These are phyloP conservation scores for Papilio gigon DNA, from an alignment of 2,888 invertebrate genomes.

Conservation along the genomic window DNA sequence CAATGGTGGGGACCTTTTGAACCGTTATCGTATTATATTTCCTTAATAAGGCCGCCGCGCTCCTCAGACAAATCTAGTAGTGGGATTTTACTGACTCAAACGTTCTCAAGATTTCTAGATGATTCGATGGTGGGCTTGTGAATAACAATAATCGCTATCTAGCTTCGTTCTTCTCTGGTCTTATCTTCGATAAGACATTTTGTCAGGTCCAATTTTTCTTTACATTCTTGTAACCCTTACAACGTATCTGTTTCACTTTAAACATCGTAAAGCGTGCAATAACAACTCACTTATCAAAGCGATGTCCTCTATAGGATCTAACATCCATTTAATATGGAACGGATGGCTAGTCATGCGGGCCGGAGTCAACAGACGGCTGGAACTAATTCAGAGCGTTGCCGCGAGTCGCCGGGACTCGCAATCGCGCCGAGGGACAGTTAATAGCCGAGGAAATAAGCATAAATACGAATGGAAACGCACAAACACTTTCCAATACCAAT, in stretches of 20 bases:
- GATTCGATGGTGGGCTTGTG: neutral
- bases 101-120: conserved; percentile 35
- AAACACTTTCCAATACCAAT: conserved; percentile 58
- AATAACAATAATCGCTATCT: no score
- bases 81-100: conserved; percentile 34
- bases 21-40: conserved; percentile 40
- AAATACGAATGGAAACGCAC: conserved; percentile 44
- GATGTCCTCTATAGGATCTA: neutral
- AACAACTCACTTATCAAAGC: neutral
- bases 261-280: neutral
- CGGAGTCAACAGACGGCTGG: conserved; percentile 35
- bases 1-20: conserved; percentile 40
- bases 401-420: conserved; percentile 29
- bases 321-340: conserved; percentile 1
- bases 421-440: conserved; percentile 41
- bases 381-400: conserved; percentile 34
- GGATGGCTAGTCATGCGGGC: conserved; percentile 25
- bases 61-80: conserved; percentile 34
- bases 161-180: no score
- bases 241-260: no score
- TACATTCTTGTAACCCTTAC: no score
- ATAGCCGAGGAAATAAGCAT: conserved; percentile 47
- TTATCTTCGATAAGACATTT: no score
- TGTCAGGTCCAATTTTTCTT: no score
- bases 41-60: conserved; percentile 39